These are phyloP conservation scores for Penaeus chinensis DNA, from an alignment of 1,140 invertebrate genomes.

Conservation along the genomic window DNA sequence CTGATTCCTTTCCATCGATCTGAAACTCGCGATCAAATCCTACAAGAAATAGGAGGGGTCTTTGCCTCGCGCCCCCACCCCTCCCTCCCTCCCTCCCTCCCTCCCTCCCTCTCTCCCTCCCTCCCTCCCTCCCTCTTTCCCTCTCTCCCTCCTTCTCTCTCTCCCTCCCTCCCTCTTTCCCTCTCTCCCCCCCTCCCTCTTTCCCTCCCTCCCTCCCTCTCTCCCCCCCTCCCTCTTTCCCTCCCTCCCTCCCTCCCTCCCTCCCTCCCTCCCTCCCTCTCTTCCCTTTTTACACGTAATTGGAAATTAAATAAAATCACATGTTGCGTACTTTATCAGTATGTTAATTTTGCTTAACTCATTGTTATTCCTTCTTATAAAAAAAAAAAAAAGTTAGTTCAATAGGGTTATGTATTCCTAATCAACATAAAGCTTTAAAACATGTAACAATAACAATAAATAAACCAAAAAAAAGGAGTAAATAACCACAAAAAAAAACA, in stretches of 20 bases:
- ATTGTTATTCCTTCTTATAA: no score
- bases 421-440: no score
- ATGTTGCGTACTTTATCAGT: no score
- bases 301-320: no score
- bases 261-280: neutral
- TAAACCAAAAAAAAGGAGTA: no score
- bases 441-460: no score
- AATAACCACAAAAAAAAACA: no score
- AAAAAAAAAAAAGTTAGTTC: no score
- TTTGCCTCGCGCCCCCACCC: neutral
- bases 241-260: neutral
- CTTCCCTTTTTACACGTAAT: neutral
- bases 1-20: constrained; percentile 56
- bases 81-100: neutral
- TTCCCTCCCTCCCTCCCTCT: neutral
- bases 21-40: constrained; percentile 47
- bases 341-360: no score
- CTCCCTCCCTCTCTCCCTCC: neutral
- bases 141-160: neutral
- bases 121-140: neutral
- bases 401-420: no score
- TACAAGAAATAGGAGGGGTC: constrained; percentile 56
- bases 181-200: neutral
- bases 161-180: neutral
- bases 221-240: neutral